Conservation (phyloP, 2,113 vertebrate species). For the Macroglossus sobrinus region DNA sequence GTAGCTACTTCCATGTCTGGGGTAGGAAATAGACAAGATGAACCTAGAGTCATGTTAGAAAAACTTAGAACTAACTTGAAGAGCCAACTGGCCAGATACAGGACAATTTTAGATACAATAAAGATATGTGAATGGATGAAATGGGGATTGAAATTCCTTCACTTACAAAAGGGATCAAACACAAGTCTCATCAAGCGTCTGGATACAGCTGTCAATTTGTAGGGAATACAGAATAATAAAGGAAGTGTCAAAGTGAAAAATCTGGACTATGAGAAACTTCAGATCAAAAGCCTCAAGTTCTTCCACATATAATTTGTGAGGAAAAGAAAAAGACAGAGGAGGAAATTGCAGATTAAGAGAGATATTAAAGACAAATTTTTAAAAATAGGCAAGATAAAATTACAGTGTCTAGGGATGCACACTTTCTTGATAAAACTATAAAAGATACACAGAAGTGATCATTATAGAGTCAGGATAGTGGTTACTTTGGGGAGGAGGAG, state of each 20-base stretch:
- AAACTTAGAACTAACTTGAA: not conserved
- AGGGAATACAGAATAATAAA: not conserved
- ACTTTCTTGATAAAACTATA: not conserved
- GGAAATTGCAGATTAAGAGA: not conserved
- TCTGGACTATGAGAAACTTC: not conserved
- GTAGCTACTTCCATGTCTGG: not conserved
- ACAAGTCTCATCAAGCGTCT: not conserved
- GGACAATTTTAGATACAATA: not conserved
- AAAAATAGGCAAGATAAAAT: not conserved
- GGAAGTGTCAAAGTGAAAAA: not conserved
- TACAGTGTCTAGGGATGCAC: not conserved
- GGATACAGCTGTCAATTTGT: not conserved
- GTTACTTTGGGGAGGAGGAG: not conserved
- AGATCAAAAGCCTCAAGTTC: not conserved
- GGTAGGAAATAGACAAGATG: not conserved
- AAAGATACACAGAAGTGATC: not conserved
- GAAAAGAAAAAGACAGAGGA: not conserved
- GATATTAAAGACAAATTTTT: not conserved
- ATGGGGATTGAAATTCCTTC: not conserved
- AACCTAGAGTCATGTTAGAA: not conserved
- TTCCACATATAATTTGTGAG: not conserved
- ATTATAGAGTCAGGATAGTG: not conserved
- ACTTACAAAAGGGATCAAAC: not conserved
- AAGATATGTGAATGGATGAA: not conserved
- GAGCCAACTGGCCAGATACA: not conserved